Base-by-base conservation (phyloP, 2,888 invertebrate genomes). In the Eristalinus sepulchralis region DNA sequence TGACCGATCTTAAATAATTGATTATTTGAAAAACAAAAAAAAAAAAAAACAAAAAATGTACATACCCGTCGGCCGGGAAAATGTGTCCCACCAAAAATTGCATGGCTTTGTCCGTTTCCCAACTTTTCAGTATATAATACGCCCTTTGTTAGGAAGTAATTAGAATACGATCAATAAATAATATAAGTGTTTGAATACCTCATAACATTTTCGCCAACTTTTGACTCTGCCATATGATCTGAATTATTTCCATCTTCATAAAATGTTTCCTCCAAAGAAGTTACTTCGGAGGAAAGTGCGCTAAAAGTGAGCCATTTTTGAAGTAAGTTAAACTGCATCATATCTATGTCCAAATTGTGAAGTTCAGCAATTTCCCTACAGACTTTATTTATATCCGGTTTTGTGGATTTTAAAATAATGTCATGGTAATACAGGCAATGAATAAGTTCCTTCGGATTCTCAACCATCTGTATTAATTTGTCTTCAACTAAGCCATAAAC, bases 241-340 rank as follows among this genome's bases (percentile, higher is more conserved):
- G 89, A 59, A 77, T 86, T 76, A 81, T 90, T 89, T 2, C 90
- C 89, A 89, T 92, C 92, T 79, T 92, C 93, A 79, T 91, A 90
- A 36, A 92, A 90, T 1, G 93, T 93, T 57, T 93, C 93, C 73
- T 93, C 93, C 20, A 92, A 33, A 10, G 91, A 89, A 2, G 90
- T 90, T 4, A 89, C 88, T 85, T 91, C 90, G 6, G 88, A 81
- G 1, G 88, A 64, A 0, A 89, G 63, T 33, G 91, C 89, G 62
- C 90, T 89, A 66, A 91, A 90, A 3, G 92, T 90, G 0, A 93
- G 83, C 92, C 92, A 93, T 73, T 91, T 92, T 81, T 92, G 91
- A 36, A 93, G 84, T 64, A 93, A 84, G 24, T 89, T 89, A 77
- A 90, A 90, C 88, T 93, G 93, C 82, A 93, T 89, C 17, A 88